phyloP scores from a whole-genome alignment of 2,888 invertebrate genomes.

The Rotaria sp. region DNA sequence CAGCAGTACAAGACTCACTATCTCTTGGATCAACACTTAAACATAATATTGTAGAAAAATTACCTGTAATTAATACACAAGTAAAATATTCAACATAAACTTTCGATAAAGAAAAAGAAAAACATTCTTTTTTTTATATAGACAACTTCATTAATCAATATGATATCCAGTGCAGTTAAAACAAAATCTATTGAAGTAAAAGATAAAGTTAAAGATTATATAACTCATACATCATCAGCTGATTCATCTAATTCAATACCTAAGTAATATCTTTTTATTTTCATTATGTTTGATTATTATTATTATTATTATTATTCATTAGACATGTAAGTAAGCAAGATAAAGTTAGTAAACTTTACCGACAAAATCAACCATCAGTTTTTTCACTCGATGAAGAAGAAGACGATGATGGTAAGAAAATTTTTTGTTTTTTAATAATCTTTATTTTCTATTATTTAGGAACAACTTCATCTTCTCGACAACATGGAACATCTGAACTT shows the following conservation, averaged over 20 bases:
- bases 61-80: not conserved
- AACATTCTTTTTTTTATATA: slow-evolving; percentile 28
- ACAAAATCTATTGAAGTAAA: slow-evolving; percentile 82
- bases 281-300: not conserved
- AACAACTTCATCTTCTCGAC: slow-evolving; percentile 59
- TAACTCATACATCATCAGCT: slow-evolving; percentile 59
- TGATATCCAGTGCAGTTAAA: slow-evolving; percentile 66
- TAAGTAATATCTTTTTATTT: not conserved
- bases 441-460: slow-evolving; percentile 30
- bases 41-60: slow-evolving; percentile 41
- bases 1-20: not conserved
- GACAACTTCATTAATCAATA: slow-evolving; percentile 46
- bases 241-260: not conserved
- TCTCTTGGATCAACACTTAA: slow-evolving; percentile 45
- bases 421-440: slow-evolving; percentile 42
- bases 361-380: slow-evolving; percentile 69
- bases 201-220: slow-evolving; percentile 82
- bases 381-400: slow-evolving; percentile 86
- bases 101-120: not conserved
- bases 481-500: slow-evolving; percentile 51
- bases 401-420: slow-evolving; percentile 48
- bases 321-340: slow-evolving; percentile 75
- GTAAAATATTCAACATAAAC: not conserved
- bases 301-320: slow-evolving; percentile 33
- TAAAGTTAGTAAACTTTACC: slow-evolving; percentile 74